A percentile compares a stretch with the other conserved stretches of the same genome.
phyloP scores from a whole-genome alignment of 2,797 vertebrate species.

The Micromesistius poutassou region DNA sequence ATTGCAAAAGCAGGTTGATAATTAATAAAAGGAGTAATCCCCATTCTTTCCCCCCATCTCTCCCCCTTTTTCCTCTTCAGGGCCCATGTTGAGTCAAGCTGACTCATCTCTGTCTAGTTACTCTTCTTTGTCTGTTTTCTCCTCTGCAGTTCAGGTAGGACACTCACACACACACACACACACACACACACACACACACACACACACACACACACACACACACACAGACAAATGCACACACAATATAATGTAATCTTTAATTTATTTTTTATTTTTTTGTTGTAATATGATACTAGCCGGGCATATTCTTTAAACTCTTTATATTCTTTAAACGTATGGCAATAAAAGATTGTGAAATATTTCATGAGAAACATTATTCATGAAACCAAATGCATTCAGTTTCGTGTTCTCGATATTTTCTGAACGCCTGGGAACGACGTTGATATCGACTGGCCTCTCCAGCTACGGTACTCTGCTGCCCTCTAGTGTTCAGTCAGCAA shows the following conservation, averaged over 20 bases:
- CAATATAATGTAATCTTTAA: neutral
- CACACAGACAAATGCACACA: neutral
- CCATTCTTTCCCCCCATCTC: slow-evolving; percentile 11
- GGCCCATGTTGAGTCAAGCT: slow-evolving; percentile 78
- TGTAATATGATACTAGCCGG: too few relatives aligned
- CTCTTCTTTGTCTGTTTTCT: slow-evolving; percentile 76
- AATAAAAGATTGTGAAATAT: neutral
- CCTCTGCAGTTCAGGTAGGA: slow-evolving; percentile 74
- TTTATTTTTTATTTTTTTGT: too few relatives aligned
- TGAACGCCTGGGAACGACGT: neutral
- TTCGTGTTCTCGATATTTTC: neutral
- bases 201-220: slow-evolving; percentile 25
- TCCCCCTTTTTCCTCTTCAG: slow-evolving; percentile 57
- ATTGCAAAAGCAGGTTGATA: neutral
- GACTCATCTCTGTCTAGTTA: slow-evolving; percentile 80
- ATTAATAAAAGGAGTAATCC: neutral
- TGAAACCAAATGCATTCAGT: too few relatives aligned
- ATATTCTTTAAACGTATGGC: too few relatives aligned
- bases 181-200: neutral
- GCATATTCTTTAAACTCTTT: too few relatives aligned
- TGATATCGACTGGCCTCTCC: neutral
- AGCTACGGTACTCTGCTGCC: neutral
- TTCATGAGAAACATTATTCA: neutral
- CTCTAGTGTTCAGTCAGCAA: slow-evolving; percentile 1
- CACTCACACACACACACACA: slow-evolving; percentile 6